Conservation (phyloP, 2,888 invertebrate genomes). For the Sminthurinus aureus region DNA sequence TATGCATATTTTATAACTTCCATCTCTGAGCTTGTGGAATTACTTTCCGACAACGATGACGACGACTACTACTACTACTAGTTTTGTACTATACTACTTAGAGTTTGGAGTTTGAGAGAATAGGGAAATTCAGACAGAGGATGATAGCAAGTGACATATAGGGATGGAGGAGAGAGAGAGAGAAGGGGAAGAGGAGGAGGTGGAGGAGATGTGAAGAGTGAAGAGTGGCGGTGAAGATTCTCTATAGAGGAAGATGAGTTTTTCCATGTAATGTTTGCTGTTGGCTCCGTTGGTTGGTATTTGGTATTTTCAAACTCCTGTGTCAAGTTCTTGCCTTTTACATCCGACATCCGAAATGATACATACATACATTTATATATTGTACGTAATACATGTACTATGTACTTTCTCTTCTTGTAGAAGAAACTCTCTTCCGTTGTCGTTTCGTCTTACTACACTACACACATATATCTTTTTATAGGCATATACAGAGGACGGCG, state of each 20-base stretch:
- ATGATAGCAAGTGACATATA: constrained; percentile 30
- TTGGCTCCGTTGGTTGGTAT: constrained; percentile 29
- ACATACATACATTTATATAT: not conserved
- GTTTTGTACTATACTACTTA: too few relatives aligned
- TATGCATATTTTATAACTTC: too few relatives aligned
- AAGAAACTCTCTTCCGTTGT: constrained; percentile 4
- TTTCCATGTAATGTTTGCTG: constrained; percentile 32
- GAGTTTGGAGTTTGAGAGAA: too few relatives aligned
- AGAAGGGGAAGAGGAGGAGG: constrained; percentile 26
- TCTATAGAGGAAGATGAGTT: constrained; percentile 37
- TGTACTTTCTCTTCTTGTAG: constrained; percentile 2
- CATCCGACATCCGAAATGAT: constrained; percentile 27
- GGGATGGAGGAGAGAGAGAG: constrained; percentile 32
- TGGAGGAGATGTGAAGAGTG: constrained; percentile 44
- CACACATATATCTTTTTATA: not conserved
- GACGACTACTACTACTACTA: not conserved
- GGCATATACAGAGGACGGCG: constrained; percentile 20
- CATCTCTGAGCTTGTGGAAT: not conserved
- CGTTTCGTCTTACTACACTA: not conserved
- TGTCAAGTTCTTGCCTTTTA: constrained; percentile 34
- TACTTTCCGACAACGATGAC: not conserved
- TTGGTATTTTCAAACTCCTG: constrained; percentile 31
- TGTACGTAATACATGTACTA: not conserved
- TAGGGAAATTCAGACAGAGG: too few relatives aligned
- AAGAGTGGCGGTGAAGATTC: constrained; percentile 39